These are phyloP conservation scores for Melieria crassipennis DNA, from an alignment of 2,888 invertebrate species.

Conservation along the genomic window DNA sequence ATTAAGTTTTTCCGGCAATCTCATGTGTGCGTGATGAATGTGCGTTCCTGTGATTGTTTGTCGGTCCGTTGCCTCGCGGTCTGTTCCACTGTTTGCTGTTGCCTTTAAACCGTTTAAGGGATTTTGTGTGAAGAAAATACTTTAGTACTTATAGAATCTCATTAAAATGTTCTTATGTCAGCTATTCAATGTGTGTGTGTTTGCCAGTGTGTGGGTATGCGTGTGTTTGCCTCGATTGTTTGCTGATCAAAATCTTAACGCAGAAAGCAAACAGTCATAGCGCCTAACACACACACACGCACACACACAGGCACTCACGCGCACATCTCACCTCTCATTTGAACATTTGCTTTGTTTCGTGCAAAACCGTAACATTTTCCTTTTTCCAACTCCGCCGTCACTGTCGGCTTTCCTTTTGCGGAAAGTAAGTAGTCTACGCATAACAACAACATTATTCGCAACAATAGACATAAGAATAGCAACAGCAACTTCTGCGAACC, in stretches of 20 bases:
- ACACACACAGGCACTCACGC: neutral
- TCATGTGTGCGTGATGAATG: slow-evolving; percentile 23
- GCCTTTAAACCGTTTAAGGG: slow-evolving; percentile 18
- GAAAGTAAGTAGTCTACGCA: neutral
- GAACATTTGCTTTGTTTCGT: too few relatives aligned
- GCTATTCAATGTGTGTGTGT: neutral
- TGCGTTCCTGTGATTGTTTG: neutral
- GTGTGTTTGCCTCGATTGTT: too few relatives aligned
- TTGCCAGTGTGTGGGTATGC: too few relatives aligned
- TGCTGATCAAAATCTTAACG: neutral
- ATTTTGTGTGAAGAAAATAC: slow-evolving; percentile 21
- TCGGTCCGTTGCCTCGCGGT: neutral
- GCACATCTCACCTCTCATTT: too few relatives aligned
- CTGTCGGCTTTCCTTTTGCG: too few relatives aligned
- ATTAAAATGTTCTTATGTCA: slow-evolving; percentile 14
- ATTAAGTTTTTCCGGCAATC: slow-evolving; percentile 19
- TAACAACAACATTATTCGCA: neutral
- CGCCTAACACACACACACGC: neutral
- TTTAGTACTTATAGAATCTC: slow-evolving; percentile 10
- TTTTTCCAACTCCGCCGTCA: too few relatives aligned
- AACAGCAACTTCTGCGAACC: neutral
- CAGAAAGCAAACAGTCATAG: neutral
- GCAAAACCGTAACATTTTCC: too few relatives aligned
- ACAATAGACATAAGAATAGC: neutral
- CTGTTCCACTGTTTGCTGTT: slow-evolving; percentile 2